Evolutionary conservation across 2,888 invertebrate species (phyloP).

Genomic region (Tetranychus piercei): DNA sequence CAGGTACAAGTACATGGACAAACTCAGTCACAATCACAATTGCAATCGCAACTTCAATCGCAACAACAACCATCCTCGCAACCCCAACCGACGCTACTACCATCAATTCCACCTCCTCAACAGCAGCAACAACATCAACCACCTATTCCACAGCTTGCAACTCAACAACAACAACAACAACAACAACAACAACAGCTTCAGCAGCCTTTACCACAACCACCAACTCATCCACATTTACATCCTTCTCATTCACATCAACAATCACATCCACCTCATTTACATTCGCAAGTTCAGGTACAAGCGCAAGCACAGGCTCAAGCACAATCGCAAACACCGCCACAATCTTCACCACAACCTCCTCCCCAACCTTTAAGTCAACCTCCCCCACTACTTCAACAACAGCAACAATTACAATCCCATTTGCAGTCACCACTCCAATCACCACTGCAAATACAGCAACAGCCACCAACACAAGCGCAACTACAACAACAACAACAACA

Average conservation of each 20-base stretch:
- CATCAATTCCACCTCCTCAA: not conserved
- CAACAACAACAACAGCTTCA: not conserved
- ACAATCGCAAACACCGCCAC: not conserved
- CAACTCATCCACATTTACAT: not conserved
- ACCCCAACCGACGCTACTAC: not conserved
- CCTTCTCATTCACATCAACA: not conserved
- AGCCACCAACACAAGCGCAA: not conserved
- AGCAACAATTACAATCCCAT: constrained; percentile 9
- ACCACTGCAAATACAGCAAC: not conserved
- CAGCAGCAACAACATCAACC: constrained; percentile 3
- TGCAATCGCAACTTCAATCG: not conserved
- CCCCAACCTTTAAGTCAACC: not conserved
- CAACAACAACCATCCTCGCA: not conserved
- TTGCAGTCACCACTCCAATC: not conserved
- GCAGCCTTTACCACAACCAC: not conserved
- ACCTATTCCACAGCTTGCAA: not conserved
- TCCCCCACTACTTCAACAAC: constrained; percentile 20
- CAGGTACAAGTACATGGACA: not conserved
- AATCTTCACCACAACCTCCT: not conserved
- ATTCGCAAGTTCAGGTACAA: not conserved
- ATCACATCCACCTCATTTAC: not conserved
- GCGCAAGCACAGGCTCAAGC: not conserved
- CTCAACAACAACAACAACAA: not conserved
- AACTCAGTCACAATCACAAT: not conserved
- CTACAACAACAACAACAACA: constrained; percentile 8